Percentiles rank a stretch among this genome's conserved stretches.
phyloP scores from a whole-genome alignment of 2,888 invertebrate species.

The Busseola fusca region DNA sequence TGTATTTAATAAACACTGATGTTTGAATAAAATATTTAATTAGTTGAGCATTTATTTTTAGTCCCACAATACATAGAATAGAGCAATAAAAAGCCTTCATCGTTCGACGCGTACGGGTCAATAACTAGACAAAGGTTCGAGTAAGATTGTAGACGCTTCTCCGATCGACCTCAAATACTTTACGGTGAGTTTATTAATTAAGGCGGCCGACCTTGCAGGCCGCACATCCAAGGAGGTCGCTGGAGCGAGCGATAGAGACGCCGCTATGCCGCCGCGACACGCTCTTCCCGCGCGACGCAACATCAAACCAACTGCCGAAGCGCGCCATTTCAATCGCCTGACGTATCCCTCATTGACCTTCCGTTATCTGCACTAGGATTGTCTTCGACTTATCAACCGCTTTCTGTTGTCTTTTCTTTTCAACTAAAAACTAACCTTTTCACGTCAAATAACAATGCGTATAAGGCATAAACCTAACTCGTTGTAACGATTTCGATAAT shows the following conservation, averaged over 20 bases:
- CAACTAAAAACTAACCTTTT: slow-evolving; percentile 26
- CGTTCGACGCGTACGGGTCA: slow-evolving; percentile 80
- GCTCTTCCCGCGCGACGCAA: slow-evolving; percentile 58
- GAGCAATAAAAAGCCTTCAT: slow-evolving; percentile 77
- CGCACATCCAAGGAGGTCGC: slow-evolving; percentile 88
- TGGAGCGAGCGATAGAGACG: slow-evolving; percentile 77
- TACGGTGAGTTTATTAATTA: slow-evolving; percentile 89
- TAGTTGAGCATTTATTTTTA: slow-evolving; percentile 51
- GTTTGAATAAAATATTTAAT: slow-evolving; percentile 56
- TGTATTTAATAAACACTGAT: slow-evolving; percentile 44
- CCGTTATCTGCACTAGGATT: slow-evolving; percentile 85
- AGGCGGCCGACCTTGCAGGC: slow-evolving; percentile 88
- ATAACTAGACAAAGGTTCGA: slow-evolving; percentile 87
- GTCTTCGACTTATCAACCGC: slow-evolving; percentile 69
- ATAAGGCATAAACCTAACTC: slow-evolving; percentile 21
- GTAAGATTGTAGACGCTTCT: slow-evolving; percentile 86
- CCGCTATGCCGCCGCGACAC: slow-evolving; percentile 61
- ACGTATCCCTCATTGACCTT: slow-evolving; percentile 87
- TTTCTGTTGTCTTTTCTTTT: slow-evolving; percentile 50
- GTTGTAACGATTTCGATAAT: slow-evolving; percentile 51
- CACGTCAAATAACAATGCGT: slow-evolving; percentile 24
- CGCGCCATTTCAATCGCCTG: slow-evolving; percentile 79
- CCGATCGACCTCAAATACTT: slow-evolving; percentile 88
- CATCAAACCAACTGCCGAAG: slow-evolving; percentile 75
- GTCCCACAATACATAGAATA: slow-evolving; percentile 60